Evolutionary conservation across 2,888 invertebrate genomes (phyloP), one percentile per base, ranked within the genome.

Genomic region (Mongoloraphidia duomilia): DNA sequence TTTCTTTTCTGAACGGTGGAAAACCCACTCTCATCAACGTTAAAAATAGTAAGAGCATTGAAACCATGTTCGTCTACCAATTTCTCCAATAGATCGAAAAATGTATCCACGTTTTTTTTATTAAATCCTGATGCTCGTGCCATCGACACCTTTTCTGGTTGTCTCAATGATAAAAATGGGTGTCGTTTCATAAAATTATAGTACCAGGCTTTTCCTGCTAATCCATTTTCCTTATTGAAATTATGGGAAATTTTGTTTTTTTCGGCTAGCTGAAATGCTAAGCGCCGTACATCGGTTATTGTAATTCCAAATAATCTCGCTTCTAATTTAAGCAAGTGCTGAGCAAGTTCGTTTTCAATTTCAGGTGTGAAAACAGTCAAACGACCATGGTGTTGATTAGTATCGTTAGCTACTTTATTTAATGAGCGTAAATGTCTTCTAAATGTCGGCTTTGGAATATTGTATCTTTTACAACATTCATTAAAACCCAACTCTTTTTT

Each of bases 11-110:
- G 55, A 17, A 53, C 51, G 8, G 56, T 54, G 34, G 55, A 53
- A 41, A 56, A 55, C 1, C 52, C 54, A 47, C 53, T 54, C 52
- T 57, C 55, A 46, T 57, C 57, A 43, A 56, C 49, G 42, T 58
- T 57, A 47, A 50, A 58, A 26, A 57, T 55, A 13, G 37, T 49
- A 12, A 42, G 44, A 8, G 55, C 53, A 41, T 50, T 46, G 36
- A 57, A 46, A 26, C 53, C 47, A 49, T 57, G 44, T 50, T 52
- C 50, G 42, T 54, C 51, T 36, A 49, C 46, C 12, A 54, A 47
- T 49, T 54, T 53, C 38, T 57, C 53, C 1, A 54, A 48, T 34
- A 54, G 44, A 41, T 55, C 54, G 51, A 52, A 57, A 51, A 59
- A 57, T 9, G 51, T n/a, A 44, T 46, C 36, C 37, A 57, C 54